Evolutionary conservation across 2,888 invertebrate genomes (phyloP).

Genomic region (Ferdinandea cuprea): DNA sequence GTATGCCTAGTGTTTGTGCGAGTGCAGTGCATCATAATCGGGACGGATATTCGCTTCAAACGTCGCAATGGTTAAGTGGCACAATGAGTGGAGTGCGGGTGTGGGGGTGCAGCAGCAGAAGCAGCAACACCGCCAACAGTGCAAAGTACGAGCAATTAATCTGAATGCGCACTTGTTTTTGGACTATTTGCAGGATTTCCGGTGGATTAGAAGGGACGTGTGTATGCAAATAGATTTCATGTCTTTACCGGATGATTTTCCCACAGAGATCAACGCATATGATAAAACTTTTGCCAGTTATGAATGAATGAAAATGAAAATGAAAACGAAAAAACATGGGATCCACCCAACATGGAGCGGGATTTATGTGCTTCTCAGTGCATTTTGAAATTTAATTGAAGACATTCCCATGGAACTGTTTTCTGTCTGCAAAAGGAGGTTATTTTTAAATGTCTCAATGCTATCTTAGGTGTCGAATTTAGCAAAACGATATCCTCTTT

Average conservation of each 20-base stretch:
- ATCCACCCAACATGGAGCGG: slow-evolving; percentile 2
- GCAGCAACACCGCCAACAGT: slow-evolving; percentile 17
- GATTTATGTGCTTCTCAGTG: slow-evolving; percentile 17
- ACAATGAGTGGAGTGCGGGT: slow-evolving; percentile 11
- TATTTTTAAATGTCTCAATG: slow-evolving; percentile 55
- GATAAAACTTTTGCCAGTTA: slow-evolving; percentile 37
- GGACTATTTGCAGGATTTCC: slow-evolving; percentile 71
- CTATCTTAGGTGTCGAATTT: slow-evolving; percentile 20
- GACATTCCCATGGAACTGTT: slow-evolving; percentile 60
- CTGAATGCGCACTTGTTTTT: slow-evolving; percentile 62
- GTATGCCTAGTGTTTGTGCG: slow-evolving; percentile 1
- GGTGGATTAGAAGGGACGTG: slow-evolving; percentile 56
- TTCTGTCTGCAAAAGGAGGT: slow-evolving; percentile 6
- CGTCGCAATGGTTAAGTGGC: slow-evolving; percentile 57
- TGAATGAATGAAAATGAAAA: slow-evolving; percentile 51
- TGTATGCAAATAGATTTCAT: slow-evolving; percentile 52
- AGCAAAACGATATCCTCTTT: slow-evolving; percentile 15
- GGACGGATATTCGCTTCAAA: slow-evolving; percentile 52
- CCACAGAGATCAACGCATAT: slow-evolving; percentile 63
- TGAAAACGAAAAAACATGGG: neutral
- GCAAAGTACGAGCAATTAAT: slow-evolving; percentile 64
- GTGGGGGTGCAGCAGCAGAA: neutral
- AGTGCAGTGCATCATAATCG: slow-evolving; percentile 4
- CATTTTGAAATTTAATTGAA: slow-evolving; percentile 62
- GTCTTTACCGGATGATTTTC: slow-evolving; percentile 36